Base-by-base conservation (phyloP, 2,888 invertebrate species). In the Andricus curvator region DNA sequence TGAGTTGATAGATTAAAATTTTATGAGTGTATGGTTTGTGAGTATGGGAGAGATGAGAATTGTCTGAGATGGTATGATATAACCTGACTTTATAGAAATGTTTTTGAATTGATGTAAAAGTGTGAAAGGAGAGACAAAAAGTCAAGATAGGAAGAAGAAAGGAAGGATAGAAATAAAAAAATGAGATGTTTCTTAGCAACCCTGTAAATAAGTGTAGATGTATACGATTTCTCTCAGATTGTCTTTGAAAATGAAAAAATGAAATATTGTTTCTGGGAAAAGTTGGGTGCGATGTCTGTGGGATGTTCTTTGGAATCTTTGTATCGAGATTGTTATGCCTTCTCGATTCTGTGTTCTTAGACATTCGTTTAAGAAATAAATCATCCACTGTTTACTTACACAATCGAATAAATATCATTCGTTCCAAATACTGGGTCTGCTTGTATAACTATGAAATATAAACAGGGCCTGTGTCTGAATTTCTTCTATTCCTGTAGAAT, bases 401-500 rank as follows among this genome's bases (percentile, higher is more conserved):
- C 88, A 87, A 88, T 88, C 86, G 87, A 91, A 92, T 91, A 92
- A 92, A 91, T 91, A 92, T 88, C 86, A 90, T 89, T 91, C 90
- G 91, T 91, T 92, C 88, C 89, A 90, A 67, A 78, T 78, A 81
- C 65, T 78, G 44, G 41, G 67, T 22, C 5, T 56, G 15, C n/a
- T 29, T 29, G 20, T 33, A 33, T 51, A 8, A 33, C 8, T 48
- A 1, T 5, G 5, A 17, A 48, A 17, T 48, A 48, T 48, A 17
- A 48, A n/a, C 22, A 62, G 25, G 11, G 5, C 25, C 25, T 62
- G 62, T 62, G 15, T 68, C 77, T 20, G 29, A 77, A 60, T 33
- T 77, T 80, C 66, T 44, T 65, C 65, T 76, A 77, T 67, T 77
- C 44, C 70, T 79, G 17, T 41, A 78, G 20, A 67, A 41, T 76